These are phyloP conservation scores for Drosophila subquinaria DNA, from an alignment of 2,888 invertebrate species.

Conservation along the genomic window DNA sequence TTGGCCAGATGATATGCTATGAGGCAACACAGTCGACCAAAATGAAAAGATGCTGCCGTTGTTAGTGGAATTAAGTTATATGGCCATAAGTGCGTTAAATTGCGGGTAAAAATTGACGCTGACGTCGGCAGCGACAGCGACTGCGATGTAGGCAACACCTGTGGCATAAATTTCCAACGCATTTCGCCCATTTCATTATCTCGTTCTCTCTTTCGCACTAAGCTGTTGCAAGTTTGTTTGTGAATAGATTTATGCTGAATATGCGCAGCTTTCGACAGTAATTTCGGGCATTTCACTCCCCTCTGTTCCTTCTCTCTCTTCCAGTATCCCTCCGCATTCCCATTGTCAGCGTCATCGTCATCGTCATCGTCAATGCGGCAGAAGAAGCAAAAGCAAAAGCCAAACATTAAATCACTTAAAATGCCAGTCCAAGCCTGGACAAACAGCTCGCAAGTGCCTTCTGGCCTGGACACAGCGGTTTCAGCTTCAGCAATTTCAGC, in stretches of 20 bases:
- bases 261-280: constrained; percentile 66
- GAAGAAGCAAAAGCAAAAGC: constrained; percentile 73
- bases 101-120: constrained; percentile 52
- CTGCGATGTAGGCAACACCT: constrained; percentile 57
- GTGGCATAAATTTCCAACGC: constrained; percentile 65
- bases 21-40: not conserved
- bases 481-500: constrained; percentile 20
- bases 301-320: not conserved
- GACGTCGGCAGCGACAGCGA: constrained; percentile 19
- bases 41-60: constrained; percentile 2
- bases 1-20: constrained; percentile 2
- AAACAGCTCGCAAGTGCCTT: constrained; percentile 55
- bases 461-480: constrained; percentile 27
- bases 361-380: constrained; percentile 51
- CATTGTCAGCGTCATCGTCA: constrained; percentile 35
- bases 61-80: constrained; percentile 44
- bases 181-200: not conserved
- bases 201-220: not conserved
- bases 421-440: constrained; percentile 74
- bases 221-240: constrained; percentile 40
- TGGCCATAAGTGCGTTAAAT: constrained; percentile 58
- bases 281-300: constrained; percentile 44
- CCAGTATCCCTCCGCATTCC: not conserved
- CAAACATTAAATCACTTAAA: constrained; percentile 81
- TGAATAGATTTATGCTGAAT: constrained; percentile 75